Conservation (phyloP, 1,140 invertebrate species). For the Rhopalosiphum padi region DNA sequence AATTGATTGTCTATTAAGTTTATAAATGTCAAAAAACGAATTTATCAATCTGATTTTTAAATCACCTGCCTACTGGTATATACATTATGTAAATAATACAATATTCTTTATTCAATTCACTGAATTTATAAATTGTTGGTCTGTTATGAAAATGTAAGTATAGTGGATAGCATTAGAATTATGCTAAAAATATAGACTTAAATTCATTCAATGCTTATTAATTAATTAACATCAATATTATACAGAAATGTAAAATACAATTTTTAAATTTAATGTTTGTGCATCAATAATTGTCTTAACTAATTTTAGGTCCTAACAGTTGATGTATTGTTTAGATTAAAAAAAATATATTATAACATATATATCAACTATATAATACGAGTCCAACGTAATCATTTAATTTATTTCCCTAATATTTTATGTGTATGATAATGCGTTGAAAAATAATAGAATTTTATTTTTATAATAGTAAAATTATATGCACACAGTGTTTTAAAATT, state of each 20-base stretch:
- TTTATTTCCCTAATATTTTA: neutral
- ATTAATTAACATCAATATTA: neutral
- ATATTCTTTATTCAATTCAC: neutral
- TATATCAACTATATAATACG: no score
- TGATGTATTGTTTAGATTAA: no score
- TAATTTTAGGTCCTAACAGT: neutral
- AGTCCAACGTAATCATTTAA: neutral
- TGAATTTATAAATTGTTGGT: neutral
- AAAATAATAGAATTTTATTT: neutral
- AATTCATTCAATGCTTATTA: neutral
- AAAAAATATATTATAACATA: no score
- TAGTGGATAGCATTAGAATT: neutral
- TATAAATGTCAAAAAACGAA: neutral
- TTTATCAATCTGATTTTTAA: slow-evolving; percentile 16
- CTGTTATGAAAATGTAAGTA: neutral
- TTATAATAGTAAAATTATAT: no score
- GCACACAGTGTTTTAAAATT: no score
- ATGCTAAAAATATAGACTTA: neutral
- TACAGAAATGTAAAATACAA: neutral
- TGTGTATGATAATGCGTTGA: neutral
- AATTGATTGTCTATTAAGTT: neutral
- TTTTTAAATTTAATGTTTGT: neutral
- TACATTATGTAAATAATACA: neutral
- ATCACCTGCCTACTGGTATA: neutral
- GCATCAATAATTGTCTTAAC: neutral